Evolutionary conservation across 2,113 vertebrate genomes (phyloP).

Genomic region (Pedionomus torquatus): DNA sequence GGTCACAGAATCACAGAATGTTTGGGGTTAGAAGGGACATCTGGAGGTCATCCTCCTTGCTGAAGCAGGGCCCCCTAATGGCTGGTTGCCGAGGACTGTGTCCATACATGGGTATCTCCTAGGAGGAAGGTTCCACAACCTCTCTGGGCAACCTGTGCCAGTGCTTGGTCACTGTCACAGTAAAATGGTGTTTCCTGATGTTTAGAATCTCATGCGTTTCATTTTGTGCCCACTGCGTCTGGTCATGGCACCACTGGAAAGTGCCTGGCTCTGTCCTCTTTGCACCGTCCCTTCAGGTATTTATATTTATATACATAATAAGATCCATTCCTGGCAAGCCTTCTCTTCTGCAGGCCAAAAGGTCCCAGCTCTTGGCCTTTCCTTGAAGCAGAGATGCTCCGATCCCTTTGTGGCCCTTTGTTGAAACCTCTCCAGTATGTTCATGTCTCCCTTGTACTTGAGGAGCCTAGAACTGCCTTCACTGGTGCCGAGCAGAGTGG

Average conservation of each 20-base stretch:
- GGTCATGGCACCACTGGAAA: background rate
- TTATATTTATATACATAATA: background rate
- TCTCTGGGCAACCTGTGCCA: background rate
- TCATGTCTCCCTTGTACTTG: background rate
- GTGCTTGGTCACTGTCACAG: background rate
- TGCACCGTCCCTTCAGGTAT: background rate
- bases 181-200: background rate
- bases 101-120: background rate
- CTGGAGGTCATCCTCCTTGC: background rate
- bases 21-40: background rate
- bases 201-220: background rate
- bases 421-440: background rate
- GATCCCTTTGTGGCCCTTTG: background rate
- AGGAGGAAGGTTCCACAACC: background rate
- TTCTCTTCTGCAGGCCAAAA: background rate
- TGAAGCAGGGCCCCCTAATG: background rate
- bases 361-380: background rate
- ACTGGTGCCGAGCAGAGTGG: background rate
- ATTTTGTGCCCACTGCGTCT: background rate
- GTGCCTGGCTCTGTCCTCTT: background rate
- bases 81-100: background rate
- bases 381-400: background rate
- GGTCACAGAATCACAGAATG: background rate
- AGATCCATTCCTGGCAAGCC: background rate
- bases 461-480: background rate